A percentile compares a stretch with the other conserved stretches of the same genome.
phyloP scores from a whole-genome alignment of 2,888 invertebrate genomes.

The Parapristionchus giblindavisi region DNA sequence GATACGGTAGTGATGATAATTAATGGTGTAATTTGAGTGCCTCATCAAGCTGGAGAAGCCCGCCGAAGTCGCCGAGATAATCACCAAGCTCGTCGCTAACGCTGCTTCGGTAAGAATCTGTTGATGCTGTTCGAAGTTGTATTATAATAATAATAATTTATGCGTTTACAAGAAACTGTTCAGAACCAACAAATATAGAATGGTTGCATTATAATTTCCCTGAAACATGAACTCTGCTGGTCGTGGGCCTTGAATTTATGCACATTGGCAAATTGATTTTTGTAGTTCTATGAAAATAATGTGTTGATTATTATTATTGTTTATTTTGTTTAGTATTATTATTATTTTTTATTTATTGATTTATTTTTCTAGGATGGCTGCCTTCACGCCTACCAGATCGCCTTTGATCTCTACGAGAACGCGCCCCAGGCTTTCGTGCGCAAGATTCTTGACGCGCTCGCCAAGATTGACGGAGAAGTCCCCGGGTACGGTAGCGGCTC shows the following conservation, averaged over 20 bases:
- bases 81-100: conserved; percentile 41
- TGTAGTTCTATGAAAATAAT: too few species aligned
- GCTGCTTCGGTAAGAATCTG: neutral
- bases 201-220: too few species aligned
- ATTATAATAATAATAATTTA: too few species aligned
- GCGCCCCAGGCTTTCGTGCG: conserved; percentile 96
- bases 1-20: too few species aligned
- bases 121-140: too few species aligned
- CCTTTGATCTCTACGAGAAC: conserved; percentile 97
- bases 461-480: conserved; percentile 30
- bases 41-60: conserved; percentile 63
- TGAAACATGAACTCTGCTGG: too few species aligned
- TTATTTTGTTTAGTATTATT: neutral
- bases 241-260: too few species aligned
- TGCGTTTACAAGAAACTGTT: too few species aligned
- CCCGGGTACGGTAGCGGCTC: neutral
- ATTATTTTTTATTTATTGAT: too few species aligned
- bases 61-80: conserved; percentile 54
- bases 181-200: too few species aligned
- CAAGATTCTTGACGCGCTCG: conserved; percentile 81
- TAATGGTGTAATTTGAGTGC: conserved; percentile 55
- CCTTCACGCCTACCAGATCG: conserved; percentile 92
- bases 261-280: too few species aligned
- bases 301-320: too few species aligned
- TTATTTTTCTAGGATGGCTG: conserved; percentile 44